Conservation (phyloP, 2,113 vertebrate species). For the Electrona antarctica region DNA sequence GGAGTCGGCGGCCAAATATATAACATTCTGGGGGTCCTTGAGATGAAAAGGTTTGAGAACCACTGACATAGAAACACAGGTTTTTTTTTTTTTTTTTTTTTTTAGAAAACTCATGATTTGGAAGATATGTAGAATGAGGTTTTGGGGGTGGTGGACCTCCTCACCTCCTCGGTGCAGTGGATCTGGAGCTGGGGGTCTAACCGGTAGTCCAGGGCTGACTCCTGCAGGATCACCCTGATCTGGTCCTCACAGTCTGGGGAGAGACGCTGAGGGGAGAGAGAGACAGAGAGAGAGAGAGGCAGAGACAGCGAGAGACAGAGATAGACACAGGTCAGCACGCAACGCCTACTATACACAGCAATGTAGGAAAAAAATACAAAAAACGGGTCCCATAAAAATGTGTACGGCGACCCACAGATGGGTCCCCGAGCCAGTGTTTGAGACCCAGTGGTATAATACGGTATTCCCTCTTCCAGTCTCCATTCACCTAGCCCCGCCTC, state of each 20-base stretch:
- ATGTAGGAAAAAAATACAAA: too few species aligned
- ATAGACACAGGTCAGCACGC: background rate
- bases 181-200: constrained; percentile 96
- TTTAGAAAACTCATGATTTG: too few species aligned
- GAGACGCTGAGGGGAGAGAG: constrained; percentile 81
- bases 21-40: too few species aligned
- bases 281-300: constrained; percentile 42
- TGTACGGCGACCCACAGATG: background rate
- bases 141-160: background rate
- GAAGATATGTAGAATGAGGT: too few species aligned
- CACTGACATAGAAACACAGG: background rate
- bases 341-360: background rate
- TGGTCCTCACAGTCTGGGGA: constrained; percentile 97
- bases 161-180: constrained; percentile 93
- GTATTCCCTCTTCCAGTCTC: too few species aligned
- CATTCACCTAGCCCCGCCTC: too few species aligned
- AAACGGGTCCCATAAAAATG: too few species aligned
- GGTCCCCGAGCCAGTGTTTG: background rate
- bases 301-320: background rate
- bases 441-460: too few species aligned
- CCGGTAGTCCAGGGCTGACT: constrained; percentile 95
- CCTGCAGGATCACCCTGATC: constrained; percentile 94
- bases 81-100: too few species aligned
- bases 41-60: too few species aligned
- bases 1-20: too few species aligned